phyloP scores from a whole-genome alignment of 1,140 invertebrate species.

The Mya arenaria region DNA sequence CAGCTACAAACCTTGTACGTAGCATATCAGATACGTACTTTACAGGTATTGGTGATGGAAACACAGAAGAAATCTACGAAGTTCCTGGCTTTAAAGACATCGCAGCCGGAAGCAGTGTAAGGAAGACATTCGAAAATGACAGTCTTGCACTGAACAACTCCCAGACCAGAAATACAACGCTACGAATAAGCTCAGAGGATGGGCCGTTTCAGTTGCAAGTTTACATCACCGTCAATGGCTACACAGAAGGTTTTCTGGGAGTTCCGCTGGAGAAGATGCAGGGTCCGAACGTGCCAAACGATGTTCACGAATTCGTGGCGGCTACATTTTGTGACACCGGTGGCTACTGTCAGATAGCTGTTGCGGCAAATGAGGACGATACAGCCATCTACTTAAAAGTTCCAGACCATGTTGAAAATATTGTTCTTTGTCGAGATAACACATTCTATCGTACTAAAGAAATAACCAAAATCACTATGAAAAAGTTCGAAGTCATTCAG shows the following conservation, averaged over 20 bases:
- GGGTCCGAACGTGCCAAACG: not conserved
- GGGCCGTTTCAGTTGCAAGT: slow-evolving; percentile 14
- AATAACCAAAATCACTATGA: not conserved
- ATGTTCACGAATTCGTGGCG: slow-evolving; percentile 6
- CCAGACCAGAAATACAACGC: slow-evolving; percentile 17
- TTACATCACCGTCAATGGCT: not conserved
- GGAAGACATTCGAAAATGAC: not conserved
- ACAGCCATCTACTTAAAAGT: slow-evolving; percentile 1
- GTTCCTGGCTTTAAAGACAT: too few relatives aligned
- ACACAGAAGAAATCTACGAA: too few relatives aligned
- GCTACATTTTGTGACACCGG: slow-evolving; percentile 34
- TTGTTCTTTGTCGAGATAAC: slow-evolving; percentile 7
- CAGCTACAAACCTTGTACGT: too few relatives aligned
- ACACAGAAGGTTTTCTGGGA: slow-evolving; percentile 32
- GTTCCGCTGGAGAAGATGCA: slow-evolving; percentile 3
- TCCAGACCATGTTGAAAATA: not conserved
- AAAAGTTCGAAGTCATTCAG: slow-evolving; percentile 18
- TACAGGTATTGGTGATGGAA: too few relatives aligned
- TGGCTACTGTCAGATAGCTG: slow-evolving; percentile 36
- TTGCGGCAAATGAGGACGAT: slow-evolving; percentile 28
- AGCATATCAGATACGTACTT: too few relatives aligned
- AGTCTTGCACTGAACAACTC: slow-evolving; percentile 9
- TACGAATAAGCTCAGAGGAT: slow-evolving; percentile 7
- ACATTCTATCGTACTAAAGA: not conserved
- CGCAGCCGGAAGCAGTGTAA: too few relatives aligned